phyloP scores from a whole-genome alignment of 2,888 invertebrate species.

The Eupithecia dodoneata region DNA sequence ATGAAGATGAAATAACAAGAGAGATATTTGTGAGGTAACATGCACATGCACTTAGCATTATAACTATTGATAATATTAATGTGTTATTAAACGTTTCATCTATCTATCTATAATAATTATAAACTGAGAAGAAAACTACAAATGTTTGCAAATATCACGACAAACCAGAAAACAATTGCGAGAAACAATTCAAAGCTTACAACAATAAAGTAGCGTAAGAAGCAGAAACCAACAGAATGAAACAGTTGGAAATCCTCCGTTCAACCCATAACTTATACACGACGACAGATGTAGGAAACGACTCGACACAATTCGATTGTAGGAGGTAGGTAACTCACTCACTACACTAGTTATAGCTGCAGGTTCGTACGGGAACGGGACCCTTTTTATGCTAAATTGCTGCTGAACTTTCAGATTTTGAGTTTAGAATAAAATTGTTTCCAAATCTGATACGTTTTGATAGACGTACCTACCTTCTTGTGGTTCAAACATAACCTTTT shows the following conservation, averaged over 20 bases:
- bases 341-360: neutral
- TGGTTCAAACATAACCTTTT: neutral
- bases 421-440: neutral
- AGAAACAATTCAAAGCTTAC: neutral
- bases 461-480: no score
- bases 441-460: neutral
- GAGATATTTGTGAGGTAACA: neutral
- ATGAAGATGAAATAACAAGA: neutral
- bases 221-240: conserved; percentile 16
- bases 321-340: neutral
- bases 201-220: neutral
- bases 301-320: conserved; percentile 44
- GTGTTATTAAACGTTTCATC: no score
- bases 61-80: neutral
- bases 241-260: conserved; percentile 19
- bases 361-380: neutral
- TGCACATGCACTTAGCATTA: neutral
- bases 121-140: neutral
- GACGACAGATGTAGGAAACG: conserved; percentile 51
- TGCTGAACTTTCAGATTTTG: no score
- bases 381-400: neutral
- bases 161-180: neutral
- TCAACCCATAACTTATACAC: conserved; percentile 28
- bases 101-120: no score
- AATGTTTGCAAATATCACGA: neutral